Evolutionary conservation across 2,888 invertebrate species (phyloP).

Genomic region (Nomada fucata): DNA sequence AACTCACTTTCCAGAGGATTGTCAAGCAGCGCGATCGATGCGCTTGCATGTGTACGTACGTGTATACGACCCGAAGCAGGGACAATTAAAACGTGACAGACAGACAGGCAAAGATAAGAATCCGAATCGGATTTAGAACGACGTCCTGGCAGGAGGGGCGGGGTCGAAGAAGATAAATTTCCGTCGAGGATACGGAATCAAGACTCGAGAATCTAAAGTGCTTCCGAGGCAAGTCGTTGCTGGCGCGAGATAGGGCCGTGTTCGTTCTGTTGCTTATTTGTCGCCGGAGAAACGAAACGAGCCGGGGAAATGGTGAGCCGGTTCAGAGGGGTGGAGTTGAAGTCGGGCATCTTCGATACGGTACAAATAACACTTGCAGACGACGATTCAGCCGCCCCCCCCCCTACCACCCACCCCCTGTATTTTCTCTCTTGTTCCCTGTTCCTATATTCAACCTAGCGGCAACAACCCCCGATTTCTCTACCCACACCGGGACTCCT

Average conservation of each 20-base stretch:
- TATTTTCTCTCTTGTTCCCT: not conserved
- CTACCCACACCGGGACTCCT: conserved; percentile 52
- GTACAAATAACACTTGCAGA: conserved; percentile 75
- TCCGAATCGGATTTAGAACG: conserved; percentile 69
- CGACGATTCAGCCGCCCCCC: conserved; percentile 50
- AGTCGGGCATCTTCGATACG: conserved; percentile 69
- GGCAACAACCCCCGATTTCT: conserved; percentile 59
- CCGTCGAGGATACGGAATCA: conserved; percentile 66
- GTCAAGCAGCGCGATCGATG: not conserved
- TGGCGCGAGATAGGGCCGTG: conserved; percentile 71
- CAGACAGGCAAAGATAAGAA: conserved; percentile 52
- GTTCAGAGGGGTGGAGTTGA: conserved; percentile 43
- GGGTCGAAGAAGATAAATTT: conserved; percentile 74
- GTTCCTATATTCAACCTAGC: conserved; percentile 53
- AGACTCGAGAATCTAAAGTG: conserved; percentile 72
- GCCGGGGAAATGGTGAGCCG: conserved; percentile 66
- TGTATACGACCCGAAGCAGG: conserved; percentile 2
- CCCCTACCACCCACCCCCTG: too few relatives aligned
- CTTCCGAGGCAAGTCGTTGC: conserved; percentile 63
- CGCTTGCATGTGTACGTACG: not conserved
- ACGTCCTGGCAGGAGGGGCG: conserved; percentile 37
- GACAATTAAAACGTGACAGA: conserved; percentile 59
- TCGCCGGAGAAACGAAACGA: conserved; percentile 76
- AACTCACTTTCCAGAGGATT: too few relatives aligned
- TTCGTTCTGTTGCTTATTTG: conserved; percentile 77